These are phyloP conservation scores for Mionectes olivaceus DNA, from an alignment of 2,797 vertebrate species.

Conservation along the genomic window DNA sequence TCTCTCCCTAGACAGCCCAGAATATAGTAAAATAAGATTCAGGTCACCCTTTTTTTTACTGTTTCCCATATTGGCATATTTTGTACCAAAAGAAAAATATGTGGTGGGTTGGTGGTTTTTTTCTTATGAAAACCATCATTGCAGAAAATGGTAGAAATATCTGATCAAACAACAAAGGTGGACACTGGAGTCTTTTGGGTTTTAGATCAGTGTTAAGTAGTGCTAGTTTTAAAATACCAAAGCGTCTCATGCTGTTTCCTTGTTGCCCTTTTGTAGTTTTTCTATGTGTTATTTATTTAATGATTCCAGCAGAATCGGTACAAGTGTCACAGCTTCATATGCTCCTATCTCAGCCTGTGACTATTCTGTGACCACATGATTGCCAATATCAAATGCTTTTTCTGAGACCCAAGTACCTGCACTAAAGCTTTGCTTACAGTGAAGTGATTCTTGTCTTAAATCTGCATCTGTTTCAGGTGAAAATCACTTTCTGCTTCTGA, in stretches of 20 bases:
- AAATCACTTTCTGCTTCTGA: conserved; percentile 16
- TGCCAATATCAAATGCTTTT: conserved; percentile 25
- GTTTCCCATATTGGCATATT: background rate
- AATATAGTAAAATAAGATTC: conserved; percentile 33
- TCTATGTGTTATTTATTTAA: conserved; percentile 33
- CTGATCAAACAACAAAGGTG: conserved; percentile 32
- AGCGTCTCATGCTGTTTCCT: conserved; percentile 43
- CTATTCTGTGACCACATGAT: background rate
- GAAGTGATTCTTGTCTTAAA: conserved; percentile 32
- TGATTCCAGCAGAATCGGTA: conserved; percentile 11
- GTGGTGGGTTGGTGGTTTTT: background rate
- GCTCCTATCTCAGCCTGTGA: conserved; percentile 7
- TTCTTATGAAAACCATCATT: background rate
- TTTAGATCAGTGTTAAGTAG: conserved; percentile 27
- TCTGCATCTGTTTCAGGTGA: background rate
- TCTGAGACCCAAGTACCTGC: background rate
- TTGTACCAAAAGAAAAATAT: background rate
- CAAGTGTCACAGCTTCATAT: background rate
- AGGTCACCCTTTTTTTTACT: conserved; percentile 32
- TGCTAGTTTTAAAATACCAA: conserved; percentile 66
- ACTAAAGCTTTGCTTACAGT: conserved; percentile 29
- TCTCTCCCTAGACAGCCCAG: conserved; percentile 25
- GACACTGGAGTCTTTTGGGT: background rate
- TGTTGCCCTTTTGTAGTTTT: conserved; percentile 43
- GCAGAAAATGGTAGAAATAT: conserved; percentile 21